These are phyloP conservation scores for Caenorhabditis elegans DNA, from an alignment of 1,140 invertebrate species.

Conservation along the genomic window WBcel235 BX284605.5:4959501-4960000, in stretches of 20 bases:
- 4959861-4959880: not conserved
- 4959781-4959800: not conserved
- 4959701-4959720: too few relatives aligned
- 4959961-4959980: too few relatives aligned
- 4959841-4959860: not conserved
- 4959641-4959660: not conserved
- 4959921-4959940: not conserved
- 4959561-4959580: too few relatives aligned
- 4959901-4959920: not conserved
- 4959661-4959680: not conserved
- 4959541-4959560: too few relatives aligned
- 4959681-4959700: not conserved
- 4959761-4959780: not conserved
- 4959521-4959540: too few relatives aligned
- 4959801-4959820: not conserved
- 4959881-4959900: not conserved
- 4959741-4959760: not conserved
- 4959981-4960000: too few relatives aligned
- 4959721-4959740: too few relatives aligned
- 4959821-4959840: not conserved
- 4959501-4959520: too few relatives aligned
- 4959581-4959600: not conserved
- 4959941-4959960: not conserved
- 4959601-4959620: not conserved
- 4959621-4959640: not conserved